These are phyloP conservation scores for Dendrophyllia cribrosa DNA, from an alignment of 64 coral and sea anemone genomes.

Conservation along the genomic window DNA sequence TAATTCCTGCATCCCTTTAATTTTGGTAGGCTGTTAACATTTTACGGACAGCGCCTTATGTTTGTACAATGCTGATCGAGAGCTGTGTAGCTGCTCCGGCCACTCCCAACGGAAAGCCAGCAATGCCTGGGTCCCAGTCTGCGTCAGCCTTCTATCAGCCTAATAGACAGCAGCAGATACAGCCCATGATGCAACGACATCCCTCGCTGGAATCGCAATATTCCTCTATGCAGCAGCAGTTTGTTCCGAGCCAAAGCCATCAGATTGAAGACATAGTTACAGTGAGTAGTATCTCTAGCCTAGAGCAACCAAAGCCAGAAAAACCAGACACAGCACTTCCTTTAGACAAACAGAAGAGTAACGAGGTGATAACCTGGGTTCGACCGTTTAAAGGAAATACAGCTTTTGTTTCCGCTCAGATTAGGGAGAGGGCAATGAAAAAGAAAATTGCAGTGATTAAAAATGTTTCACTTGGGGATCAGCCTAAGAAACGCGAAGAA, in stretches of 20 bases:
- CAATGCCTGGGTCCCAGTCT: conserved; percentile 63
- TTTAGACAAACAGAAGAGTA: conserved; percentile 21
- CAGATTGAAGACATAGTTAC: conserved; percentile 62
- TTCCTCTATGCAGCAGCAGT: conserved; percentile 42
- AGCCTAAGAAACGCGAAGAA: not conserved
- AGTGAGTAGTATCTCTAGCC: conserved; percentile 26
- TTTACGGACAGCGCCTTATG: conserved; percentile 70
- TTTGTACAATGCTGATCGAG: conserved; percentile 69
- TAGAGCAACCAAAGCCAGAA: not conserved
- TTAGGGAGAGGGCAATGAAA: conserved; percentile 9
- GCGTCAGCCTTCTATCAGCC: conserved; percentile 75
- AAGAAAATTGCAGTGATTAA: not conserved
- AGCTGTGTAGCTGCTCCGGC: conserved; percentile 75
- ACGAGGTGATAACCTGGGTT: not conserved
- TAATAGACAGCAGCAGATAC: conserved; percentile 53
- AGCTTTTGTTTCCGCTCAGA: conserved; percentile 6
- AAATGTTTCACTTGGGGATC: not conserved
- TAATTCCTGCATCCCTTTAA: not conserved
- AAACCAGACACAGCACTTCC: not conserved
- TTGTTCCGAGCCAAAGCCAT: conserved; percentile 36
- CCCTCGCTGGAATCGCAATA: conserved; percentile 32
- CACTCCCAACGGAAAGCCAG: conserved; percentile 73
- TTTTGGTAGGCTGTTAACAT: conserved; percentile 67
- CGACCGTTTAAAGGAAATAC: not conserved
- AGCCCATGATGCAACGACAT: conserved; percentile 33